phyloP scores from a whole-genome alignment of 2,888 invertebrate species.

The Melinaea menophilus region DNA sequence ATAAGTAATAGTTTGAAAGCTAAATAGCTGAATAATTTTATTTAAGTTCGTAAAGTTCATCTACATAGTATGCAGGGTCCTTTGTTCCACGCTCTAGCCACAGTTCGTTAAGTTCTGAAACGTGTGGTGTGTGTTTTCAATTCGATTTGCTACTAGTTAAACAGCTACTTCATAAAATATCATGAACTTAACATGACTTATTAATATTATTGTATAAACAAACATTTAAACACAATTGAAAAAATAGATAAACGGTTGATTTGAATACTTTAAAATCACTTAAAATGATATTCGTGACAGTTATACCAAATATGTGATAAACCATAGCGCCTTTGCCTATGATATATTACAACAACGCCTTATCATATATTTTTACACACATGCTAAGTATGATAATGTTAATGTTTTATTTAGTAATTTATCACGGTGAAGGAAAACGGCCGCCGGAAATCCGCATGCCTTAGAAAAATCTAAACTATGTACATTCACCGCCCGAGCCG shows the following conservation, averaged over 20 bases:
- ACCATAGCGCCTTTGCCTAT: not conserved
- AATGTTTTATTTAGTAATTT: constrained; percentile 25
- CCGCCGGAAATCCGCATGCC: constrained; percentile 26
- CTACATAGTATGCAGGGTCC: constrained; percentile 2
- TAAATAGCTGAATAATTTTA: not conserved
- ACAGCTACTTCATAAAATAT: not conserved
- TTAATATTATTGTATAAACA: not conserved
- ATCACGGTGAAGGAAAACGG: constrained; percentile 23
- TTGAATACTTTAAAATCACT: too few species aligned
- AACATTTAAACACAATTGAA: too few species aligned
- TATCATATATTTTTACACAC: constrained; percentile 12
- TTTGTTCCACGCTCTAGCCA: constrained; percentile 4
- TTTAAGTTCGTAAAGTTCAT: constrained; percentile 4
- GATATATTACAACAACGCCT: not conserved
- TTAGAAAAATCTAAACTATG: constrained; percentile 22
- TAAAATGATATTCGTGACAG: not conserved
- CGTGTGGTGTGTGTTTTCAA: constrained; percentile 4
- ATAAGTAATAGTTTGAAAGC: not conserved
- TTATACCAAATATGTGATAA: not conserved
- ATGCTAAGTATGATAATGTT: constrained; percentile 28
- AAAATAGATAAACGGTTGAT: too few species aligned
- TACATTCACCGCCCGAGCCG: constrained; percentile 11
- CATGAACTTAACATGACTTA: not conserved
- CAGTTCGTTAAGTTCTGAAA: constrained; percentile 8
- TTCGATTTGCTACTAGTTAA: constrained; percentile 2